Evolutionary conservation across 2,888 invertebrate species (phyloP), one percentile per base, ranked within the genome.

Genomic region (Aricia artaxerxes): DNA sequence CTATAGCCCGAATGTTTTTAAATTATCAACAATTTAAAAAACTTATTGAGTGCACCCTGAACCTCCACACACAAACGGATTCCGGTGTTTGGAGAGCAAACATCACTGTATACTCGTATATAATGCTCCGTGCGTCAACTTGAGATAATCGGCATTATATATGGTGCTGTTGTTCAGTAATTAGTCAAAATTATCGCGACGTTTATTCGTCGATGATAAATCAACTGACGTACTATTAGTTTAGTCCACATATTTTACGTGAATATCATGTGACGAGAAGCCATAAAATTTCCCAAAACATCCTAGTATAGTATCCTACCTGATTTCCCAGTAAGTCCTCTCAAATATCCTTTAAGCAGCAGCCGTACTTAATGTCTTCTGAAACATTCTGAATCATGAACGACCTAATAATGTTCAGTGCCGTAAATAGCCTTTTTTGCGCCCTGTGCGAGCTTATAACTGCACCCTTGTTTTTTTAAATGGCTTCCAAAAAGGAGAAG

Each of bases 161-260:
- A 77, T 73, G 60, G 53, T 76, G 76, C 38, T 75, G 79, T 89
- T 87, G 85, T 86, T 87, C 84, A 83, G 87, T 88, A 90, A 92
- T 91, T 90, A 89, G 88, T 91, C 92, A 92, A 84, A 85, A 88
- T 90, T 90, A 92, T 92, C 90, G 88, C 83, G 88, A 88, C 88
- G 87, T 87, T 87, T 88, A 87, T 89, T 87, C 83, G 86, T 83
- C 85, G 82, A 84, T 88, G 86, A 90, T 90, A 86, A 86, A 90
- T 89, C 84, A 84, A 75, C 75, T 60, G 78, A 13, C 73, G 73
- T 85, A 86, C 85, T 82, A 57, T 60, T 60, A 79, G 57, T 79
- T 61, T 76, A 57, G 76, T 38, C 69, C 35, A 69, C 76, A 35
- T 76, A 35, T 6, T 75, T 35, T 3, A 75, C 35, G 16, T 73